These are phyloP conservation scores for Synanthedon tipuliformis DNA, from an alignment of 2,888 invertebrate species.

Conservation along the genomic window DNA sequence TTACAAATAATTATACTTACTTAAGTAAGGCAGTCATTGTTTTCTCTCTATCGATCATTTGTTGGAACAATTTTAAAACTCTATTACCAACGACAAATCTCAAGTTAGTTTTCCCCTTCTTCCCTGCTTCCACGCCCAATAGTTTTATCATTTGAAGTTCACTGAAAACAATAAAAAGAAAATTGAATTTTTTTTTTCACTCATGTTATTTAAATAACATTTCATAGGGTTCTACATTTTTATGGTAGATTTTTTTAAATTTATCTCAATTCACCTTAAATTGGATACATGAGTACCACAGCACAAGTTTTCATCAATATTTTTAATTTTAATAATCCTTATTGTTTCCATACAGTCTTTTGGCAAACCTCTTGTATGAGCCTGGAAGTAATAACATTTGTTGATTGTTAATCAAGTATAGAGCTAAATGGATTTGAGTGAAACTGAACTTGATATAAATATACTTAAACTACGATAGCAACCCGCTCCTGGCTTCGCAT, in stretches of 20 bases:
- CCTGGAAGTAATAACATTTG: conserved; percentile 36
- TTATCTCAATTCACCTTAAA: conserved; percentile 67
- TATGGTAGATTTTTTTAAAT: no score
- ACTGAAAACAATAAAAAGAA: conserved; percentile 26
- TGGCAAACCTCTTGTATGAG: conserved; percentile 79
- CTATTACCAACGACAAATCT: conserved; percentile 81
- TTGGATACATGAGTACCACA: conserved; percentile 89
- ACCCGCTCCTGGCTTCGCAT: no score
- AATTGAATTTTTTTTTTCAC: background rate
- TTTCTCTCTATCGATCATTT: conserved; percentile 75
- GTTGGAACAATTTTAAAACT: conserved; percentile 71
- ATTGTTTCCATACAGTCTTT: conserved; percentile 83
- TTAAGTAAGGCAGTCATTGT: conserved; percentile 76
- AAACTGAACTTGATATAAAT: no score
- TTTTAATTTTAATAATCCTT: conserved; percentile 80
- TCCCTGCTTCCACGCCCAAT: conserved; percentile 78
- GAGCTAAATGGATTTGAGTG: no score
- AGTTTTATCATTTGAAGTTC: conserved; percentile 77
- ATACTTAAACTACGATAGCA: no score
- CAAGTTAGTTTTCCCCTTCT: conserved; percentile 75
- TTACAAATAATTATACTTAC: conserved; percentile 54
- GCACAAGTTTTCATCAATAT: conserved; percentile 85
- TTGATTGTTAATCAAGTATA: no score
- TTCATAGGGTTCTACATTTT: no score
- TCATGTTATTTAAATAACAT: no score